Base-by-base conservation (phyloP, 2,888 invertebrate species). In the Ashinkailepas kermadecensis region DNA sequence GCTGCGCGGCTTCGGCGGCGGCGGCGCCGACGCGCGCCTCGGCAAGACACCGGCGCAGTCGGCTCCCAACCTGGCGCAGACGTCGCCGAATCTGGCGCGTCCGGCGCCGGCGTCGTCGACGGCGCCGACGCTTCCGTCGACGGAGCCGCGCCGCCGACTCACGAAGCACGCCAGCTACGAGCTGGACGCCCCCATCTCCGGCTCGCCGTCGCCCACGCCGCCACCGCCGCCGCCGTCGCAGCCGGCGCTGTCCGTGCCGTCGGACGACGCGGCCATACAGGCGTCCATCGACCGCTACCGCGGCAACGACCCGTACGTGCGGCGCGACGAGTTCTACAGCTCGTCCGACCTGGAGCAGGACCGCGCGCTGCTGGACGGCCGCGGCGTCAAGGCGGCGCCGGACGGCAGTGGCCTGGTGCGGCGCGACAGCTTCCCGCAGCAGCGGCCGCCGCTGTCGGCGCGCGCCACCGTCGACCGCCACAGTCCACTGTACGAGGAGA, bases 291-390 rank as follows among this genome's bases (percentile, higher is more conserved):
- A n/a, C 57, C 57, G 57, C 4, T 78, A 78, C 23, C 78, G 78
- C 57, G 57, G 12, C 56, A 78, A 78, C 78, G 78, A 78, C 57
- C 78, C 78, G 13, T 78, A 78, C 57, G 25, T n/a, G 21, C 56
- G 78, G 21, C 78, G 78, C 11, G 57, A 78, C 57, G 78, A 78
- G 78, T 78, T 21, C 57, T 78, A 78, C 78, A 78, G 57, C 9
- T 13, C n/a, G 12, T 9, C 11, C 9, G 78, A 78, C 57, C 23
- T 78, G 23, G 78, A 78, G 78, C 56, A 78, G 23, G 78, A 78
- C n/a, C 78, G 78, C 12, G 78, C 78, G 11, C 23, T 78, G 57
- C 57, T 78, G 78, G 78, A 78, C 57, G 78, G 78, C 23, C 11
- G 56, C 11, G 78, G 78, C 6, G 78, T 78, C 10, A 7, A 58